These are phyloP conservation scores for Eurois occulta DNA, from an alignment of 2,888 invertebrate species.

Conservation along the genomic window DNA sequence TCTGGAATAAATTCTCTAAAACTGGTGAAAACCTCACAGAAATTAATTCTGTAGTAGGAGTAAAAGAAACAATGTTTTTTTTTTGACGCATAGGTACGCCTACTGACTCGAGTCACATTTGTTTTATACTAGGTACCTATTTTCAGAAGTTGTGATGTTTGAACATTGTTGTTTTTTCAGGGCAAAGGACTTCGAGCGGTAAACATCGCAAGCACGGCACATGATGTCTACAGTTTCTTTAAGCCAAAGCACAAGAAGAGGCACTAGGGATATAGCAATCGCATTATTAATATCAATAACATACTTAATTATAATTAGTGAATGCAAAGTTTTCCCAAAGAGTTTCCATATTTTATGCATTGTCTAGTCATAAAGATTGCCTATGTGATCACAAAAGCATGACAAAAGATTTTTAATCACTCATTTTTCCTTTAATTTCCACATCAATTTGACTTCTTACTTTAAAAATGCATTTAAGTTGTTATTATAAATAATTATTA, in stretches of 20 bases:
- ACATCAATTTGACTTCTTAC: neutral
- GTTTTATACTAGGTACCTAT: neutral
- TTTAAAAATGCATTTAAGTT: slow-evolving; percentile 1
- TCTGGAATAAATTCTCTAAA: neutral
- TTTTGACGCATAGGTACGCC: no score
- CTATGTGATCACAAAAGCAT: neutral
- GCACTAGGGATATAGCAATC: slow-evolving; percentile 48
- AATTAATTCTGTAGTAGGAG: no score
- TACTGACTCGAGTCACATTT: neutral
- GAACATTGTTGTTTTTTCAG: slow-evolving; percentile 65
- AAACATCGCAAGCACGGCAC: slow-evolving; percentile 76
- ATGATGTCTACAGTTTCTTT: slow-evolving; percentile 74
- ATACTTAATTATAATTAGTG: neutral
- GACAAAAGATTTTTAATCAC: neutral
- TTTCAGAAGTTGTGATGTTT: neutral
- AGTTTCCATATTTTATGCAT: neutral
- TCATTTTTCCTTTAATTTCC: neutral
- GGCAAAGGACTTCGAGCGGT: slow-evolving; percentile 76
- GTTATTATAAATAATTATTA: neutral
- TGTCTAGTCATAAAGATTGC: slow-evolving; percentile 7
- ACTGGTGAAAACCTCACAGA: neutral
- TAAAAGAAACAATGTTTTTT: no score
- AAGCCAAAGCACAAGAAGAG: slow-evolving; percentile 68
- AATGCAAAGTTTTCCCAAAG: neutral
- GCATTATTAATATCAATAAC: neutral